These are phyloP conservation scores for Pediacus dermestoides DNA, from an alignment of 2,888 invertebrate genomes.

Conservation along the genomic window DNA sequence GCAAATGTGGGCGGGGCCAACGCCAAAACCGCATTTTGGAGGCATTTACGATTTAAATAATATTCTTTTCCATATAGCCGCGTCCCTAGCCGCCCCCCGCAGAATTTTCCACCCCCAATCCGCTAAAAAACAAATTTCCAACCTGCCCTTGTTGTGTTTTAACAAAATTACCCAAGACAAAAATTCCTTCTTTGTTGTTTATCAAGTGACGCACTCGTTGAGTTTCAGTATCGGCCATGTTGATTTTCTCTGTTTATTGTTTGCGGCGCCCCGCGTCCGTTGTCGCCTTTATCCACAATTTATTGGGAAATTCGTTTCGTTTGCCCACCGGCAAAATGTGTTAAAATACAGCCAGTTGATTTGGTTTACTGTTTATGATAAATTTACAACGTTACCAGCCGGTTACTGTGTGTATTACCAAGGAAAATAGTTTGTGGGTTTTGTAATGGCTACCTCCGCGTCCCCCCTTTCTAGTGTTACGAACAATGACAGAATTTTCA, in stretches of 20 bases:
- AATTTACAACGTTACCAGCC: not conserved
- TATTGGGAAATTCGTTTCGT: slow-evolving; percentile 37
- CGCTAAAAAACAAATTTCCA: too few relatives aligned
- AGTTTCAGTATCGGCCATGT: slow-evolving; percentile 44
- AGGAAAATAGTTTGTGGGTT: slow-evolving; percentile 5
- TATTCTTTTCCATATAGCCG: too few relatives aligned
- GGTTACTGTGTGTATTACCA: not conserved
- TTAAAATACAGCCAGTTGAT: slow-evolving; percentile 5
- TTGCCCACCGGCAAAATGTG: slow-evolving; percentile 23
- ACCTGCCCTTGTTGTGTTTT: too few relatives aligned
- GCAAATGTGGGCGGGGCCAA: too few relatives aligned
- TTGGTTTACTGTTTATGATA: not conserved
- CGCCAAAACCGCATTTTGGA: too few relatives aligned
- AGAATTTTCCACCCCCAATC: too few relatives aligned
- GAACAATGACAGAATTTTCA: slow-evolving; percentile 59
- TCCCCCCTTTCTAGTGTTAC: slow-evolving; percentile 55
- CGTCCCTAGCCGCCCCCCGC: too few relatives aligned
- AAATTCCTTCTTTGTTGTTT: slow-evolving; percentile 28
- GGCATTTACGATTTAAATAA: too few relatives aligned
- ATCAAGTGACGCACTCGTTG: slow-evolving; percentile 29
- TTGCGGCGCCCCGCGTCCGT: slow-evolving; percentile 50
- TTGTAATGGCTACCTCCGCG: slow-evolving; percentile 37
- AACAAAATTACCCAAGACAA: too few relatives aligned
- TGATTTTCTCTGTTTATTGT: slow-evolving; percentile 49
- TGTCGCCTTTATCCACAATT: slow-evolving; percentile 31